Conservation (phyloP, 2,888 invertebrate genomes). For the Cheilosia vernalis region DNA sequence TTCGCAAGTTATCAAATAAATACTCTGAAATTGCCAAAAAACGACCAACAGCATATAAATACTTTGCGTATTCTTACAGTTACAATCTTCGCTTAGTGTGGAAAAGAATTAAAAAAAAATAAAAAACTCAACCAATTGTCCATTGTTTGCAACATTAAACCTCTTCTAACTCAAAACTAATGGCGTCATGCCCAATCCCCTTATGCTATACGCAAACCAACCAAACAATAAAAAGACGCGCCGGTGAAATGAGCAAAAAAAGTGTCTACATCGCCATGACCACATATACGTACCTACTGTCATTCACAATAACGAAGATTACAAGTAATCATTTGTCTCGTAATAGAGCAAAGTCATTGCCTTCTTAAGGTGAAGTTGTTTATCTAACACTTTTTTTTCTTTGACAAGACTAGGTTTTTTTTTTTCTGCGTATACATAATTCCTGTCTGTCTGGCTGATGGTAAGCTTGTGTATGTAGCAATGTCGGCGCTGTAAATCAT, state of each 20-base stretch:
- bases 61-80: too few relatives aligned
- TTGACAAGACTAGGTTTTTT: slow-evolving; percentile 1
- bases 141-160: too few relatives aligned
- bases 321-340: slow-evolving; percentile 63
- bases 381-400: slow-evolving; percentile 30
- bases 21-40: too few relatives aligned
- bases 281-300: slow-evolving; percentile 26
- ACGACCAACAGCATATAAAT: too few relatives aligned
- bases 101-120: too few relatives aligned
- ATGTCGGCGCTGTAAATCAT: slow-evolving; percentile 42
- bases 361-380: slow-evolving; percentile 54
- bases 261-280: slow-evolving; percentile 40
- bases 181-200: too few relatives aligned
- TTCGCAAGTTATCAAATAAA: too few relatives aligned
- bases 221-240: slow-evolving; percentile 26
- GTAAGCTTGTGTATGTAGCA: slow-evolving; percentile 28
- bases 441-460: slow-evolving; percentile 55
- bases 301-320: slow-evolving; percentile 68
- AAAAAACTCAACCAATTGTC: too few relatives aligned
- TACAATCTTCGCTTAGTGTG: too few relatives aligned
- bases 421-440: slow-evolving; percentile 30
- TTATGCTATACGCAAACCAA: not conserved
- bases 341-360: slow-evolving; percentile 61
- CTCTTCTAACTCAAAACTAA: too few relatives aligned
- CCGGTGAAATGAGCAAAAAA: slow-evolving; percentile 9